These are phyloP conservation scores for Phortica okadai DNA, from an alignment of 2,888 invertebrate genomes.

Conservation along the genomic window DNA sequence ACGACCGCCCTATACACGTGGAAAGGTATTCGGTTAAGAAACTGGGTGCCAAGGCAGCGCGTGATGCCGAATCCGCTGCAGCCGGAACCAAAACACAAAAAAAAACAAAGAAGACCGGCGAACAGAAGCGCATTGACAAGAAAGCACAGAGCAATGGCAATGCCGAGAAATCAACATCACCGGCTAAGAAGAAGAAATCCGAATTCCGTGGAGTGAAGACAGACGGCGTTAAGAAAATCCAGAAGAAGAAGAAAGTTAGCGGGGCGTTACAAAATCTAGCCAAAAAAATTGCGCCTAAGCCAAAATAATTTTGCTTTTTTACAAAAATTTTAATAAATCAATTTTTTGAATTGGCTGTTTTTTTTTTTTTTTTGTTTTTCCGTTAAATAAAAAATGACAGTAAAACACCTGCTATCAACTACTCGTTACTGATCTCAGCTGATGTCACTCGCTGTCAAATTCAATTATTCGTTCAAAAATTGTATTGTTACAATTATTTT, in stretches of 20 bases:
- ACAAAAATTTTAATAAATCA: not conserved
- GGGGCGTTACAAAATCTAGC: constrained; percentile 65
- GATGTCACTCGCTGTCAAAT: not conserved
- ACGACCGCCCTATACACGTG: constrained; percentile 74
- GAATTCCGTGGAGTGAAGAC: constrained; percentile 72
- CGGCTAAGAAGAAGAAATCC: constrained; percentile 64
- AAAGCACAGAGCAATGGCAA: constrained; percentile 41
- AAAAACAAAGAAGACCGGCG: constrained; percentile 52
- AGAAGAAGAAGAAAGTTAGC: constrained; percentile 66
- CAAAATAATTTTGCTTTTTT: constrained; percentile 38
- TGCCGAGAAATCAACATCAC: constrained; percentile 12
- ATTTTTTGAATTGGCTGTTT: not conserved
- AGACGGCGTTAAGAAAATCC: constrained; percentile 62
- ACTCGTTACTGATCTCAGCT: constrained; percentile 3
- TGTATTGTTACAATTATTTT: not conserved
- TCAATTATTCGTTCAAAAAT: not conserved
- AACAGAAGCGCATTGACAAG: constrained; percentile 57
- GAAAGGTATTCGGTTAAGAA: constrained; percentile 70
- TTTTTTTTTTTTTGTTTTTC: not conserved
- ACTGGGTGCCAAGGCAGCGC: constrained; percentile 63
- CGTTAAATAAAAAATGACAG: too few species aligned
- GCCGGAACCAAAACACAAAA: constrained; percentile 36
- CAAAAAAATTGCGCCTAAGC: constrained; percentile 74
- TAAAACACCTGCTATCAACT: not conserved
- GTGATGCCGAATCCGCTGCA: constrained; percentile 53